These are phyloP conservation scores for Himantopus leucocephalus DNA, from an alignment of 2,113 vertebrate species.

Conservation along the genomic window DNA sequence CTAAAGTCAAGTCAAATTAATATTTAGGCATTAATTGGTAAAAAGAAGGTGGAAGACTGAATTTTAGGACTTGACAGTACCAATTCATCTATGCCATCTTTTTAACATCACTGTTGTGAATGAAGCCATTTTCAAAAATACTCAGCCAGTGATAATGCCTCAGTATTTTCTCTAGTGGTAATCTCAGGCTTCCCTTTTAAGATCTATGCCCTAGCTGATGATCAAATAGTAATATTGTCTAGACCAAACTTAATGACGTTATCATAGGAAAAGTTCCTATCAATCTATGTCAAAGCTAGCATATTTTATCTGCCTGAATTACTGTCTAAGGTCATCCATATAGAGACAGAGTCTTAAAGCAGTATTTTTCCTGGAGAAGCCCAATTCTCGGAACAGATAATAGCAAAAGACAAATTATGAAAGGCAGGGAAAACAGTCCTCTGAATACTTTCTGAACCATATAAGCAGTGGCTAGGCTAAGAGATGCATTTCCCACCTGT, in stretches of 20 bases:
- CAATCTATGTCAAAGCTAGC: background rate
- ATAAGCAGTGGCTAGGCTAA: background rate
- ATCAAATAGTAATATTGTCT: background rate
- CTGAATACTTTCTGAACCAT: background rate
- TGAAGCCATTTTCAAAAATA: background rate
- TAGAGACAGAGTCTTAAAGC: background rate
- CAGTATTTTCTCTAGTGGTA: background rate
- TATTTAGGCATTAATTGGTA: background rate
- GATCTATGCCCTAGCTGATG: background rate
- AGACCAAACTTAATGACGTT: background rate
- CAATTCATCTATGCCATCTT: background rate
- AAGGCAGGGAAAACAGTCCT: background rate
- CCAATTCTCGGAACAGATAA: background rate
- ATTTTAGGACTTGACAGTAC: background rate
- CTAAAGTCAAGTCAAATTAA: background rate
- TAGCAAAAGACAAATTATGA: background rate
- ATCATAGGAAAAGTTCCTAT: background rate
- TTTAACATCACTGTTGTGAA: background rate
- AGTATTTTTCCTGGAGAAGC: background rate
- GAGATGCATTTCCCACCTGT: slow-evolving; percentile 28
- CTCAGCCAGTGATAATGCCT: background rate
- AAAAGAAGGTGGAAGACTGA: background rate
- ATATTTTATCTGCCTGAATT: background rate
- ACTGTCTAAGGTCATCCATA: background rate
- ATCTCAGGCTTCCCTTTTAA: background rate